These are phyloP conservation scores for Cepaea nemoralis DNA, from an alignment of 1,140 invertebrate genomes.

Conservation along the genomic window DNA sequence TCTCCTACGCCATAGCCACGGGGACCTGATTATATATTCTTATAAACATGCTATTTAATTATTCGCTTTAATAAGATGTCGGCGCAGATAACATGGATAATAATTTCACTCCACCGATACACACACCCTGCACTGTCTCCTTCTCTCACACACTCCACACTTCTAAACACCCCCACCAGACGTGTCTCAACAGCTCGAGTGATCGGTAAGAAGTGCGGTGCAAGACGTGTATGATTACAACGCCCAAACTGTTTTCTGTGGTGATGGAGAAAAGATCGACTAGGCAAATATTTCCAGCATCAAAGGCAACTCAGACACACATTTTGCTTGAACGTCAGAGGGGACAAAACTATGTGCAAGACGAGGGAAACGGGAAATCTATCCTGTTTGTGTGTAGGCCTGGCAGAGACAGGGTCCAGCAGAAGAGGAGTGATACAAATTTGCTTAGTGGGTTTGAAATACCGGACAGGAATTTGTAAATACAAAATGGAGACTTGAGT, in stretches of 20 bases:
- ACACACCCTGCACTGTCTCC: too few species aligned
- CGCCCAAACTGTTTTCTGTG: neutral
- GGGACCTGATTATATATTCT: too few species aligned
- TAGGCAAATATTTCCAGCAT: conserved; percentile 26
- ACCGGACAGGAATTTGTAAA: neutral
- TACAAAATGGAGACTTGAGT: neutral
- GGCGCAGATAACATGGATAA: too few species aligned
- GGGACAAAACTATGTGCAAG: neutral
- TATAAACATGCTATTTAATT: too few species aligned
- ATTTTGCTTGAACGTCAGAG: neutral
- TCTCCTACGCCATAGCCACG: too few species aligned
- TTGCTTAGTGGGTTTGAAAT: neutral
- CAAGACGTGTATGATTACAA: too few species aligned
- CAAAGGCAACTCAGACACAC: neutral
- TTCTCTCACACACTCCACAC: too few species aligned
- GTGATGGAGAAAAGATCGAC: conserved; percentile 34
- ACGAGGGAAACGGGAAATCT: neutral
- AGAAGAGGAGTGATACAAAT: neutral
- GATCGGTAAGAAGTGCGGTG: too few species aligned
- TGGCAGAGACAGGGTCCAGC: neutral
- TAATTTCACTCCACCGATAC: too few species aligned
- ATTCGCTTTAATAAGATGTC: too few species aligned
- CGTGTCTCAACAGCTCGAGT: too few species aligned
- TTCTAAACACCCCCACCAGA: too few species aligned
- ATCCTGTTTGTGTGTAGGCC: neutral